Evolutionary conservation across 2,888 invertebrate species (phyloP), one percentile per base, ranked within the genome.

Genomic region (Nezara viridula): DNA sequence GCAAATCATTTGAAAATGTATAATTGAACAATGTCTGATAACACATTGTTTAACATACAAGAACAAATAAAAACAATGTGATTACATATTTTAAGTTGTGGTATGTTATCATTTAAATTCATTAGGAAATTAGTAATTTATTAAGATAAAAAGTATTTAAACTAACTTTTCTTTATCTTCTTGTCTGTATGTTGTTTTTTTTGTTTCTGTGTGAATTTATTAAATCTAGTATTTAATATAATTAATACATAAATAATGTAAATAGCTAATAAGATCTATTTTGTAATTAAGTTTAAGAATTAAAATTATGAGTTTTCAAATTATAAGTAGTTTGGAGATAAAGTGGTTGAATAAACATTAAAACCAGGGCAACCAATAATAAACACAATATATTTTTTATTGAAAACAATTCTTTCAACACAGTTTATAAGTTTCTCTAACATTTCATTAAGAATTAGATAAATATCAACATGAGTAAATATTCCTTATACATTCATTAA

Each of bases 51-150:
- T 40, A 77, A 21, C 24, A 77, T 24, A 37, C 16, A 77, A 77
- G 77, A 77, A 73, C 37, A 73, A 73, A 77, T n/a, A 77, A 77
- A 44, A 44, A 77, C 77, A 40, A 77, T 77, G 77, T 77, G 77
- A 77, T 77, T 7, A 21, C 24, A 77, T 77, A 77, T 77, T 77
- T 77, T 77, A 77, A 77, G 77, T 40, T 24, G 0, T 40, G 40
- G 37, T 77, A 24, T 40, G 21, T 40, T 40, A 40, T 77, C 77
- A 44, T 77, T 40, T 21, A 24, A 27, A 60, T 27, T 60, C 60
- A 77, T 40, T 77, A 77, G 77, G 40, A 77, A 40, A 40, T 77
- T 77, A 77, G 77, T 77, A 40, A 77, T 77, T 77, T 77, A 77
- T 77, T 77, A 77, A 40, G 77, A 77, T 77, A 77, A 77, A 27